Evolutionary conservation across 2,113 vertebrate species (phyloP), one percentile per base, ranked within the genome.

Genomic region (Loxodonta africana): DNA sequence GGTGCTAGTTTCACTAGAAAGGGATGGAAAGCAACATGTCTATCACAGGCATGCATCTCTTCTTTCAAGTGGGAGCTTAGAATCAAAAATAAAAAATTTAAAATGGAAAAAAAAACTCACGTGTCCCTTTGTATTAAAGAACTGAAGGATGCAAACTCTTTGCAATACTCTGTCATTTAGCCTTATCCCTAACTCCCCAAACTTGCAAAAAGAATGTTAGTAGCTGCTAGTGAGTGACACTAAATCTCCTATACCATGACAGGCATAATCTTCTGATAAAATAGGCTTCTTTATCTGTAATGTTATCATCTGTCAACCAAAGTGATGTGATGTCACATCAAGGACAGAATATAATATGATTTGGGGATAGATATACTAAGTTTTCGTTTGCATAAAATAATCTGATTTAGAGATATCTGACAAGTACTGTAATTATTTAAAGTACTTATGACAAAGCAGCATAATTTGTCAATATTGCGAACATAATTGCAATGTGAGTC

Each of bases 181-280:
- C 4, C 67, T 97, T 96, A 97, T 97, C 91, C 96, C 77, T 74
- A 97, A 97, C 93, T 98, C 88, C 97, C 69, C 30, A 97, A 97
- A 98, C 92, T 83, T 97, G 77, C 95, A 96, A 96, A 95, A 97
- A 98, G 95, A 94, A 91, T 37, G 73, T 48, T 97, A 91, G 95
- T 91, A 95, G 96, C 94, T 97, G 84, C 77, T 95, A 90, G 95
- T 97, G 97, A 97, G 91, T 83, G 97, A 98, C 98, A 98, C 71
- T 98, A 98, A 98, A 98, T 95, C 95, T 98, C 96, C 81, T 78
- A 92, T 96, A 91, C 78, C 95, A 81, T 98, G 98, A 98, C 98
- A 99, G 80, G 90, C 69, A 97, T 97, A 98, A 98, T 99, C 97
- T 97, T 98, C 96, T 91, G 95, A 97, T 98, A 98, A 98, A 99